phyloP scores from a whole-genome alignment of 2,888 invertebrate genomes.

The Cryptocheilus praepositus region DNA sequence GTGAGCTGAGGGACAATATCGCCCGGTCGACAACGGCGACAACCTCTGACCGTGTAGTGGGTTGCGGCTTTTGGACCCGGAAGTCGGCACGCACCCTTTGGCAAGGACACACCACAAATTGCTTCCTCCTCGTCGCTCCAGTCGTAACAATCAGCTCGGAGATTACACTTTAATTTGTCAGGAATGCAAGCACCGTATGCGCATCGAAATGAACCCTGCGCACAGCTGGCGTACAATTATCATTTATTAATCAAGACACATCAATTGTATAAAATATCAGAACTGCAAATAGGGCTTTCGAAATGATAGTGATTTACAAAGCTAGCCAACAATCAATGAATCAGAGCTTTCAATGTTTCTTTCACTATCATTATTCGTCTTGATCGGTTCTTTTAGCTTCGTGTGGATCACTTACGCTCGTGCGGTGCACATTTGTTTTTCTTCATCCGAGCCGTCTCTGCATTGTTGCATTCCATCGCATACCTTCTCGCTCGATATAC shows the following conservation, averaged over 20 bases:
- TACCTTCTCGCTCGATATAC: constrained; percentile 47
- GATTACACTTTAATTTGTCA: constrained; percentile 49
- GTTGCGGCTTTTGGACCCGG: constrained; percentile 53
- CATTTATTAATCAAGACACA: too few species aligned
- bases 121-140: constrained; percentile 64
- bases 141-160: constrained; percentile 58
- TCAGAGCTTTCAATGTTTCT: too few species aligned
- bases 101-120: constrained; percentile 48
- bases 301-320: too few species aligned
- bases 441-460: constrained; percentile 60
- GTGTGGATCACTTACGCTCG: constrained; percentile 39
- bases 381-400: too few species aligned
- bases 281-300: too few species aligned
- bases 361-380: too few species aligned
- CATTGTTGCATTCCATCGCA: constrained; percentile 62
- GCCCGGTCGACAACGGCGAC: constrained; percentile 57
- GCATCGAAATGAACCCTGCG: constrained; percentile 53
- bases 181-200: constrained; percentile 60
- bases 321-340: too few species aligned
- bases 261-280: too few species aligned
- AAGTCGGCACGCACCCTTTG: constrained; percentile 59
- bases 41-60: constrained; percentile 49
- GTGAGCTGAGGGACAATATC: constrained; percentile 57
- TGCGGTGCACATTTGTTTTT: constrained; percentile 41
- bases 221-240: constrained; percentile 44